phyloP scores from a whole-genome alignment of 2,113 vertebrate genomes.

The Colistium nudipinnis region DNA sequence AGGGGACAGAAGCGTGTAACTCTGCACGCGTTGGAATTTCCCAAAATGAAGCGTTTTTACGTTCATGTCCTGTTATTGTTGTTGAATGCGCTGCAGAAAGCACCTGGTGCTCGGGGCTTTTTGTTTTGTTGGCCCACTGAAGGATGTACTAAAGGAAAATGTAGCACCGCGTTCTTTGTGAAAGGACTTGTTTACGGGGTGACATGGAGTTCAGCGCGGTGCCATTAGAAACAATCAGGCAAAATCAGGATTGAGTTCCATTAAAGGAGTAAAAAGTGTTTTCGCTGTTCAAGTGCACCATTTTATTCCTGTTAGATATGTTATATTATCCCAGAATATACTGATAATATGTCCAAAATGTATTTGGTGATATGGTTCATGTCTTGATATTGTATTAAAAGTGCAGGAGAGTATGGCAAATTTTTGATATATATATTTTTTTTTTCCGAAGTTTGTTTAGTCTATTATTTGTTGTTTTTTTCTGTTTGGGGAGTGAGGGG shows the following conservation, averaged over 20 bases:
- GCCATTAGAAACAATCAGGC: conserved; percentile 22
- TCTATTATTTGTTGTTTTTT: conserved; percentile 19
- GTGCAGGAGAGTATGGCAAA: not conserved
- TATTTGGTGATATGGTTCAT: not conserved
- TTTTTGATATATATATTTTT: not conserved
- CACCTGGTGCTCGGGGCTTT: conserved; percentile 44
- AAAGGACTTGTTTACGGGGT: conserved; percentile 42
- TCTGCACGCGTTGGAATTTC: conserved; percentile 28
- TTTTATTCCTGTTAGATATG: conserved; percentile 26
- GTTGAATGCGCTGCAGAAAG: conserved; percentile 38
- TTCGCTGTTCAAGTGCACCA: not conserved
- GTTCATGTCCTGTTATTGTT: conserved; percentile 43
- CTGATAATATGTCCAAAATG: conserved; percentile 6
- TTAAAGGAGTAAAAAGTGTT: conserved; percentile 18
- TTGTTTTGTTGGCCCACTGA: conserved; percentile 1
- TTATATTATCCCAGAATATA: conserved; percentile 19
- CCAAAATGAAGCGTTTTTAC: conserved; percentile 35
- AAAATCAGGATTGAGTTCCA: conserved; percentile 31
- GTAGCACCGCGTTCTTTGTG: conserved; percentile 15
- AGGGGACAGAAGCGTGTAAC: not conserved
- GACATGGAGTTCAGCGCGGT: conserved; percentile 39
- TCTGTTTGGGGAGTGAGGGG: conserved; percentile 7
- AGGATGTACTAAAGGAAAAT: conserved; percentile 35
- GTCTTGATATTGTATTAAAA: conserved; percentile 22
- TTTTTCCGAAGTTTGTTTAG: not conserved